Evolutionary conservation across 2,888 invertebrate genomes (phyloP), one percentile per base, ranked within the genome.

Genomic region (Margaritifera margaritifera): DNA sequence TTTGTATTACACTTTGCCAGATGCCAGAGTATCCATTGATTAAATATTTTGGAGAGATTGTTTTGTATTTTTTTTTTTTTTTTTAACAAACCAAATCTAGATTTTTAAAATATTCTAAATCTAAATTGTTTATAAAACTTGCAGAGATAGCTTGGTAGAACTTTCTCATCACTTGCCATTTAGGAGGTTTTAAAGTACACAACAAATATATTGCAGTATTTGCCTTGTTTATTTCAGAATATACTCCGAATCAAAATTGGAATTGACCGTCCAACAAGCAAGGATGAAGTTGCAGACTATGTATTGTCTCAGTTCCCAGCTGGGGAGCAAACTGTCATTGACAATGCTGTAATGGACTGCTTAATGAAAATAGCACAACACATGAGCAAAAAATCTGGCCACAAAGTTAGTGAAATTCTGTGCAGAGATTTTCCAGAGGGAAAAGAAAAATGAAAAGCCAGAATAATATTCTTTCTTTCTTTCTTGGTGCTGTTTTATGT

Each of bases 171-270:
- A 62, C 6, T 20, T 63, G 53, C 52, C 55, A 31, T 53, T 3
- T 59, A 15, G n/a, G 6, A 1, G 4, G 25, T 62, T 27, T 63
- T 53, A 53, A 22, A 19, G 15, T n/a, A 52, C 52, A 51, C 19
- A 60, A 58, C 59, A 66, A 19, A 25, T 55, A 24, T 18, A 54
- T 25, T 55, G 25, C 8, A 63, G 6, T 11, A 54, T 22, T 64
- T 57, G 15, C 27, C 8, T 42, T 42, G 8, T 31, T 42, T 58
- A 42, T 67, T 66, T 19, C 72, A 83, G 84, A 71, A 52, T 4
- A 78, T 84, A 57, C 64, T 74, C 27, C 69, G 86, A 25, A 24
- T 86, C 19, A 70, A 68, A 25, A 79, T 86, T 52, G 86, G 86
- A 31, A 86, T 86, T 24, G 84, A 80, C 54, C 65, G 85, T 58